These are phyloP conservation scores for Hucho hucho DNA, from an alignment of 2,113 vertebrate genomes.

Conservation along the genomic window DNA sequence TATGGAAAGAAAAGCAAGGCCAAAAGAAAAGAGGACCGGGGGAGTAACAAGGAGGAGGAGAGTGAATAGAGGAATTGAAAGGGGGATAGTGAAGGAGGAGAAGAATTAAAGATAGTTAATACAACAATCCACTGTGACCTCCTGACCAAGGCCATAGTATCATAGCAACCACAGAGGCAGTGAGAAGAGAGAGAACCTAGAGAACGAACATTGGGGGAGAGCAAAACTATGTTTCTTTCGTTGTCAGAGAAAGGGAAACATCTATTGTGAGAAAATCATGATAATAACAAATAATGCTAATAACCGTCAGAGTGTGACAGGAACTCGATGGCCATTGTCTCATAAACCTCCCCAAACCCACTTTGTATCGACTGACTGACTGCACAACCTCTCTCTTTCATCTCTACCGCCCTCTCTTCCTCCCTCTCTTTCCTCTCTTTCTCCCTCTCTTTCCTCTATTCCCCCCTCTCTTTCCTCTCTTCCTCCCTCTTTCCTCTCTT, in stretches of 20 bases:
- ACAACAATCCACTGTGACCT: neutral
- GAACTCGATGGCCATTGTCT: slow-evolving; percentile 57
- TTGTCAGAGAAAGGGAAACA: slow-evolving; percentile 39
- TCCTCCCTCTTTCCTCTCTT: neutral
- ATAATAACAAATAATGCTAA: slow-evolving; percentile 69
- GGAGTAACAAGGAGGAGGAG: neutral
- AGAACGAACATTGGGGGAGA: slow-evolving; percentile 22
- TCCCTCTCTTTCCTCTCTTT: neutral
- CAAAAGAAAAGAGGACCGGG: neutral
- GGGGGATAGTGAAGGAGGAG: neutral
- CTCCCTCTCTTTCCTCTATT: slow-evolving; percentile 31
- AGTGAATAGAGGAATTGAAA: neutral
- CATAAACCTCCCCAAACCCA: slow-evolving; percentile 55
- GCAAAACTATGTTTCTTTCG: slow-evolving; percentile 51
- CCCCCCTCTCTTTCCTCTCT: too few relatives aligned
- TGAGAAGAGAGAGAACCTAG: slow-evolving; percentile 2
- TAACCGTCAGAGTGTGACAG: slow-evolving; percentile 52
- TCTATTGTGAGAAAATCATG: slow-evolving; percentile 59
- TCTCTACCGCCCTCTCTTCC: neutral
- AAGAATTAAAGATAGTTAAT: neutral
- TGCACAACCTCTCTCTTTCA: neutral
- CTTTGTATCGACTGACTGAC: slow-evolving; percentile 65
- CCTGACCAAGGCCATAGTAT: neutral
- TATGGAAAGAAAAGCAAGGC: neutral
- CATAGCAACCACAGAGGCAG: neutral